These are phyloP conservation scores for Drosophila pseudotalamancana DNA, from an alignment of 2,888 invertebrate species.

Conservation along the genomic window DNA sequence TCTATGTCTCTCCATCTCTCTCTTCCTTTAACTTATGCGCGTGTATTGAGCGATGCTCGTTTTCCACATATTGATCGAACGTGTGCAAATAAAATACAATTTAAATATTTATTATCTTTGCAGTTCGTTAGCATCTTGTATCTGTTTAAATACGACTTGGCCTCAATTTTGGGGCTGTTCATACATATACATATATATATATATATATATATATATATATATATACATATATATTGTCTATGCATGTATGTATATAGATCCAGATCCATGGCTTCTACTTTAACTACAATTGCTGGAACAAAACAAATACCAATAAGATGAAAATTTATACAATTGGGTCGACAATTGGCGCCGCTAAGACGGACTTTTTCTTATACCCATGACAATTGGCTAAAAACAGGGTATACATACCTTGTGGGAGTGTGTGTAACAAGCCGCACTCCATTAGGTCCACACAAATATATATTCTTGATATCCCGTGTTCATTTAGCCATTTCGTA, in stretches of 20 bases:
- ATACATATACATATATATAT: neutral
- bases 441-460: too few species aligned
- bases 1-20: neutral
- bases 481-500: too few species aligned
- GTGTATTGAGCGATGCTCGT: constrained; percentile 26
- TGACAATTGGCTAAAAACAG: too few species aligned
- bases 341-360: constrained; percentile 41
- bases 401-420: too few species aligned
- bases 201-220: neutral
- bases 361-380: constrained; percentile 13
- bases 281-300: constrained; percentile 31
- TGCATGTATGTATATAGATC: neutral
- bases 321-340: constrained; percentile 60
- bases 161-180: constrained; percentile 35
- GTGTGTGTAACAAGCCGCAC: too few species aligned
- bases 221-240: too few species aligned
- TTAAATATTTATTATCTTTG: constrained; percentile 82
- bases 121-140: constrained; percentile 82
- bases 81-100: constrained; percentile 82
- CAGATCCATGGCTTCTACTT: neutral
- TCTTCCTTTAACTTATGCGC: constrained; percentile 55
- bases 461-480: too few species aligned
- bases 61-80: constrained; percentile 77
- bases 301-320: constrained; percentile 20
- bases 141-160: constrained; percentile 66